phyloP scores from a whole-genome alignment of 2,888 invertebrate species.

The Diaphora mendica region DNA sequence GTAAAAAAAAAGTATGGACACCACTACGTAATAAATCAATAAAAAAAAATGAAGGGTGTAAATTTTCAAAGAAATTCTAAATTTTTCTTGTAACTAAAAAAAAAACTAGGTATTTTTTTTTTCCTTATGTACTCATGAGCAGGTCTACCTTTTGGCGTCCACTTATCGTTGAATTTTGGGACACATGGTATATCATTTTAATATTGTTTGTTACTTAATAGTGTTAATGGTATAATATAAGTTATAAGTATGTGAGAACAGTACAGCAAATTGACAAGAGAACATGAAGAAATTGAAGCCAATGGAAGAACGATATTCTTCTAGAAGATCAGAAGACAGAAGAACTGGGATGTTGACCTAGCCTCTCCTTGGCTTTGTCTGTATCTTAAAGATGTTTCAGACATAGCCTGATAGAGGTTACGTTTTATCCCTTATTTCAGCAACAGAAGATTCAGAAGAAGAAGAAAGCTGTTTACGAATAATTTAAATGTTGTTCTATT shows the following conservation, averaged over 20 bases:
- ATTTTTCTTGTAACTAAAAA: too few relatives aligned
- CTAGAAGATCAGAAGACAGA: slow-evolving; percentile 7
- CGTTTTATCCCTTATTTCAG: slow-evolving; percentile 76
- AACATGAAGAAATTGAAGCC: background rate
- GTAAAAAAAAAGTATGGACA: too few relatives aligned
- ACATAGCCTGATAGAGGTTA: slow-evolving; percentile 88
- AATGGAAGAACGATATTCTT: background rate
- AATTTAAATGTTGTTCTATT: background rate
- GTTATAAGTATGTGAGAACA: background rate
- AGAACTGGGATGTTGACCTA: slow-evolving; percentile 77
- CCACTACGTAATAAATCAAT: too few relatives aligned
- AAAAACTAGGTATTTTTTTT: too few relatives aligned
- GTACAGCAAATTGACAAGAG: background rate
- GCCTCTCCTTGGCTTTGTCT: slow-evolving; percentile 88
- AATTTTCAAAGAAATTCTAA: too few relatives aligned
- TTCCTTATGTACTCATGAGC: too few relatives aligned
- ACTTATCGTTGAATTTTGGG: too few relatives aligned
- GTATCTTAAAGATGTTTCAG: slow-evolving; percentile 78
- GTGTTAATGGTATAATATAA: background rate
- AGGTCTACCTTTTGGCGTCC: too few relatives aligned
- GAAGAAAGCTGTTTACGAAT: slow-evolving; percentile 8
- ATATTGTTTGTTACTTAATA: background rate
- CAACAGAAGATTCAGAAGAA: slow-evolving; percentile 35
- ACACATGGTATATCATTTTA: too few relatives aligned
- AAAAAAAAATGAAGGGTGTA: too few relatives aligned